A percentile compares a stretch with the other conserved stretches of the same genome.
phyloP scores from a whole-genome alignment of 2,113 vertebrate species.

The Micronisus gabar region DNA sequence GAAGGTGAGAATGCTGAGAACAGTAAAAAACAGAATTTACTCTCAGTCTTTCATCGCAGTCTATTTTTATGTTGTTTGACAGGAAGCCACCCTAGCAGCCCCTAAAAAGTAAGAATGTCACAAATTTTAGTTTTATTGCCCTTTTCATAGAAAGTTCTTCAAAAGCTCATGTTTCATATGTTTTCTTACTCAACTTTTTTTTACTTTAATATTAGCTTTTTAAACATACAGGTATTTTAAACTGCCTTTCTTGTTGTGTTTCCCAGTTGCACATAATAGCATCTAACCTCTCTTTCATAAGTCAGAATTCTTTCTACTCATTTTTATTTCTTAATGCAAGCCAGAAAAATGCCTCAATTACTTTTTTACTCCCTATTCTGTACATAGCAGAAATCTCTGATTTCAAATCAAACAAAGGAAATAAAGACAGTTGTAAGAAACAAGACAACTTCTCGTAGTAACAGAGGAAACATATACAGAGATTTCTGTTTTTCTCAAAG shows the following conservation, averaged over 20 bases:
- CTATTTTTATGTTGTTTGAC: slow-evolving; percentile 8
- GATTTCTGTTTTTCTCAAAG: not conserved
- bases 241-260: not conserved
- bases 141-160: not conserved
- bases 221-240: not conserved
- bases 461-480: not conserved
- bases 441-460: not conserved
- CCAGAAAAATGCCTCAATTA: not conserved
- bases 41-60: not conserved
- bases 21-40: not conserved
- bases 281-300: not conserved
- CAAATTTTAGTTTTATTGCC: slow-evolving; percentile 3
- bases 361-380: not conserved
- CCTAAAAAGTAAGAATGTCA: not conserved
- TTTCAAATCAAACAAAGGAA: slow-evolving; percentile 22
- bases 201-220: not conserved
- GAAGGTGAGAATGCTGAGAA: not conserved
- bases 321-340: slow-evolving; percentile 5
- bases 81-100: not conserved
- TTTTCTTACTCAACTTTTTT: not conserved
- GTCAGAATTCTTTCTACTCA: not conserved
- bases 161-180: not conserved
- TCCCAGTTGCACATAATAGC: not conserved
- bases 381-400: not conserved
- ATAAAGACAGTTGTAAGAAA: not conserved